Conservation (phyloP, 2,113 vertebrate genomes). For the Martes martes region DNA sequence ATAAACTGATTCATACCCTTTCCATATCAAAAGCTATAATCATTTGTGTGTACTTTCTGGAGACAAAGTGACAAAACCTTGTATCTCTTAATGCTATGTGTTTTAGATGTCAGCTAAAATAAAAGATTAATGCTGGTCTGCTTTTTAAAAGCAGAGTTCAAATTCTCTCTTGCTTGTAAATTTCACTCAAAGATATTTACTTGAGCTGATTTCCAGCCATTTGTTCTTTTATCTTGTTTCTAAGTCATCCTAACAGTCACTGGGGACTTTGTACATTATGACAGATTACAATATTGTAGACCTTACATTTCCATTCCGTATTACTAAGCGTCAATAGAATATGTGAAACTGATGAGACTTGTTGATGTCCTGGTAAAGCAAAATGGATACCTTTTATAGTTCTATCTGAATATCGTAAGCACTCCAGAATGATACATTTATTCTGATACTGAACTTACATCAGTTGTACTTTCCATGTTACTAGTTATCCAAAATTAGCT, state of each 20-base stretch:
- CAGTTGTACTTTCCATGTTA: neutral
- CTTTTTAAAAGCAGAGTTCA: neutral
- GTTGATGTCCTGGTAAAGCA: neutral
- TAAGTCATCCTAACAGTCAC: neutral
- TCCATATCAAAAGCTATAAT: neutral
- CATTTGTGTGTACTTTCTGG: neutral
- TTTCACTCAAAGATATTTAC: neutral
- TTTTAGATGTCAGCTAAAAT: neutral
- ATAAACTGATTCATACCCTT: neutral
- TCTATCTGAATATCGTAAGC: neutral
- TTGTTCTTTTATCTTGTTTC: neutral
- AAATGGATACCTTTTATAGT: neutral
- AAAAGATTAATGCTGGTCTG: neutral
- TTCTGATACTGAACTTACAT: neutral
- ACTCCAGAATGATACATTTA: neutral
- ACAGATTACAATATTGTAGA: neutral
- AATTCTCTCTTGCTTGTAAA: constrained; percentile 21
- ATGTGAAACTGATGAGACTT: neutral
- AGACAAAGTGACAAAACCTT: neutral
- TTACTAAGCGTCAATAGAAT: neutral
- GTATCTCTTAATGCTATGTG: neutral
- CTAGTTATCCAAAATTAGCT: neutral
- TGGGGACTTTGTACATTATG: neutral
- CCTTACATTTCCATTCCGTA: neutral
- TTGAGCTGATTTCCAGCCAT: neutral